A percentile compares a stretch with the other conserved stretches of the same genome.
Conservation (phyloP, 2,888 invertebrate genomes). For the Laspeyria flexula region DNA sequence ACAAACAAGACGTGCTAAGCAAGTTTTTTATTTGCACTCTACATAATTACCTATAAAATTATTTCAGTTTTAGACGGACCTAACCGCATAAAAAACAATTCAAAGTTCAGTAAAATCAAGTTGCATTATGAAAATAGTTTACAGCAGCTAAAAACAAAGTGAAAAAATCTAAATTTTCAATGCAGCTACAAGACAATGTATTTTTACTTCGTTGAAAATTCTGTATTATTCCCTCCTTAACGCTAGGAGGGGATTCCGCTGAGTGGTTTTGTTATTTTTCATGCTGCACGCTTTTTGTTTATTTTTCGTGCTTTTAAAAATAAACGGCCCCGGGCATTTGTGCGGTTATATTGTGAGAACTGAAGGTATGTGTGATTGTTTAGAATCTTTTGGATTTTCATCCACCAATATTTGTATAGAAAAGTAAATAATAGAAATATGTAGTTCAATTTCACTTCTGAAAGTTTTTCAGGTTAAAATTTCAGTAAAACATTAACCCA, state of each 20-base stretch:
- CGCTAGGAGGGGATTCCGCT: conserved; percentile 36
- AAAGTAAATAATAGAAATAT: neutral
- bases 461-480: no score
- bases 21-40: no score
- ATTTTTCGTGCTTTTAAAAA: conserved; percentile 48
- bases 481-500: no score
- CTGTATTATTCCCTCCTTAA: conserved; percentile 51
- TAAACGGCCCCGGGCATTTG: conserved; percentile 43
- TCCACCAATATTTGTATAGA: neutral
- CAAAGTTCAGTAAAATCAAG: neutral
- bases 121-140: neutral
- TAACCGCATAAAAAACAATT: neutral
- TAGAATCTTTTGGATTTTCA: neutral
- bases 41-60: no score
- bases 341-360: conserved; percentile 7
- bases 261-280: conserved; percentile 53
- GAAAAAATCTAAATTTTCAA: conserved; percentile 20
- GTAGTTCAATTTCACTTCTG: neutral
- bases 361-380: conserved; percentile 1
- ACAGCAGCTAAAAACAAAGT: neutral
- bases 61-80: no score
- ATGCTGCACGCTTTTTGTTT: conserved; percentile 45
- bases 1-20: no score
- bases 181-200: conserved; percentile 39
- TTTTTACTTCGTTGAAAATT: conserved; percentile 48